phyloP scores from a whole-genome alignment of 2,113 vertebrate genomes.

The Equus quagga region DNA sequence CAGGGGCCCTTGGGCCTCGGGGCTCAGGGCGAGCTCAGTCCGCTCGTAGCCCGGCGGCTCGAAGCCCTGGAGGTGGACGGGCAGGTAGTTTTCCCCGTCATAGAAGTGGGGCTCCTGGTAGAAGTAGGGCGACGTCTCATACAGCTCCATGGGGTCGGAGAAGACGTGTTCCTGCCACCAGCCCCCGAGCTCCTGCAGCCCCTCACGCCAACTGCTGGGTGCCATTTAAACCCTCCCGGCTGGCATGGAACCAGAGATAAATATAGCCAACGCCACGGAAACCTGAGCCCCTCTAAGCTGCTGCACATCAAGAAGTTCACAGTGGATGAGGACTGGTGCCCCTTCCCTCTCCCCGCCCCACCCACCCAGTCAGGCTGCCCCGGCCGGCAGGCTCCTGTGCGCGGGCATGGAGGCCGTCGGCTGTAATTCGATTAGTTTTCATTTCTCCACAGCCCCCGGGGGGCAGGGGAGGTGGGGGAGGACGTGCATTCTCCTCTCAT shows the following conservation, averaged over 20 bases:
- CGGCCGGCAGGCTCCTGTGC: constrained; percentile 75
- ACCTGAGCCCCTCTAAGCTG: constrained; percentile 99
- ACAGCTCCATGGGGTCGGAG: constrained; percentile 94
- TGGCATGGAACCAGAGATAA: constrained; percentile 99
- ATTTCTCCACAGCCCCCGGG: constrained; percentile 75
- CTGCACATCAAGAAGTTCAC: constrained; percentile 98
- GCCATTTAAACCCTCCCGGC: constrained; percentile 99
- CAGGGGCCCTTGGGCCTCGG: constrained; percentile 85
- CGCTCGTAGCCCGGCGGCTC: constrained; percentile 92
- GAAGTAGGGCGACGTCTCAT: constrained; percentile 98
- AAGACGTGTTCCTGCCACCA: constrained; percentile 80
- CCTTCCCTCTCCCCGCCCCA: constrained; percentile 72
- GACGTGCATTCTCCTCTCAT: constrained; percentile 80
- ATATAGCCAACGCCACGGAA: constrained; percentile 97
- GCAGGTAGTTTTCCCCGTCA: constrained; percentile 95
- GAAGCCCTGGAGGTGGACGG: constrained; percentile 91
- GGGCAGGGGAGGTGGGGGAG: constrained; percentile 73
- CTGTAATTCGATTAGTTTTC: constrained; percentile 84
- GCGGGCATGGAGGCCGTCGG: constrained; percentile 71
- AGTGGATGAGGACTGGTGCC: constrained; percentile 91
- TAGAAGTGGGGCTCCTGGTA: constrained; percentile 98
- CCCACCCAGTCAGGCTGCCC: constrained; percentile 81
- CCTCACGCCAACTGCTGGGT: constrained; percentile 92
- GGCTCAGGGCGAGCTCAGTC: constrained; percentile 91
- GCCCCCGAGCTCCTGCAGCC: constrained; percentile 89